Percentiles rank a stretch among this genome's conserved stretches.
Conservation (phyloP, 30 jellyfish, hydroid and myxozoan species). For the Cassiopea xamachana region DNA sequence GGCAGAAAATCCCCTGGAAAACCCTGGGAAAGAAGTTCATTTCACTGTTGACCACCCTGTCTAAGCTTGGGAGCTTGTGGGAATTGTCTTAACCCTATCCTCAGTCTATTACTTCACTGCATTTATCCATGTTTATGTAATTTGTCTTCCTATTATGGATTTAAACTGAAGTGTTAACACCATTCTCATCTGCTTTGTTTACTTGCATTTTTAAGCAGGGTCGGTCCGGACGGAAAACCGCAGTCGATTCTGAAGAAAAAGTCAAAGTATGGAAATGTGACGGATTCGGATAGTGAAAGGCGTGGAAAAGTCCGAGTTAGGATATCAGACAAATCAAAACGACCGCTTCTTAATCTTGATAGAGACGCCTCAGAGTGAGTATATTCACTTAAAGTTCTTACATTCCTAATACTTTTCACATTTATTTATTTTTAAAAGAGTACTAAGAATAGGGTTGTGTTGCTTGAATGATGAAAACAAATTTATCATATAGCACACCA, state of each 20-base stretch:
- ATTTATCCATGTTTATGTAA: too few species aligned
- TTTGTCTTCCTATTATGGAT: too few species aligned
- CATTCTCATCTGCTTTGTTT: neutral
- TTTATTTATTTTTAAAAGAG: neutral
- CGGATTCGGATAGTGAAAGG: conserved; percentile 78
- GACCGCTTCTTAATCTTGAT: conserved; percentile 66
- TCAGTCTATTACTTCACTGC: too few species aligned
- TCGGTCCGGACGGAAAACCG: conserved; percentile 91
- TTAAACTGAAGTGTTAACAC: neutral
- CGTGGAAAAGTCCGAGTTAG: conserved; percentile 79
- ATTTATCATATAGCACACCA: too few species aligned
- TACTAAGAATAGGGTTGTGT: neutral
- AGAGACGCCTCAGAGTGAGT: conserved; percentile 78
- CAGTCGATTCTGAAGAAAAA: conserved; percentile 86
- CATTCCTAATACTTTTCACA: neutral
- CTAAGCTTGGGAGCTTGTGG: too few species aligned
- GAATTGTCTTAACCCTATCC: too few species aligned
- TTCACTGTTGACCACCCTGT: too few species aligned
- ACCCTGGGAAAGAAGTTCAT: too few species aligned
- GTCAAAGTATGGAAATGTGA: conserved; percentile 78
- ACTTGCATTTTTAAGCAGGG: conserved; percentile 49
- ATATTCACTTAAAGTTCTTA: neutral
- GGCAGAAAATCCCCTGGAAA: too few species aligned
- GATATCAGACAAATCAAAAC: conserved; percentile 68
- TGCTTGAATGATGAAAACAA: neutral